Conservation (phyloP, 1,140 invertebrate genomes). For the Acromyrmex echinatior region DNA sequence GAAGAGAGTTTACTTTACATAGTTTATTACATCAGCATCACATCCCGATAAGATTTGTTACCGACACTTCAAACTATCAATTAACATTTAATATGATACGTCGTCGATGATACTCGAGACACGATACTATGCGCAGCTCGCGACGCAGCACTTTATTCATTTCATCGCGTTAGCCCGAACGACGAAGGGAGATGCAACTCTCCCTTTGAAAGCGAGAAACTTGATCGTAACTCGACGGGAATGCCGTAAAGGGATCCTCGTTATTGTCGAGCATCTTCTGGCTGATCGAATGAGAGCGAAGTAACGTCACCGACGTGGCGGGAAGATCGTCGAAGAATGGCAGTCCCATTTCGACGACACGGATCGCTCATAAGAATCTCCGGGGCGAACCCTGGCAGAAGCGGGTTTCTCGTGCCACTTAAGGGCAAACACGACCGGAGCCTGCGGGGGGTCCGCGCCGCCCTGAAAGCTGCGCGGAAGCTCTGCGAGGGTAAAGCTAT, state of each 20-base stretch:
- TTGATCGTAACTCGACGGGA: conserved; percentile 64
- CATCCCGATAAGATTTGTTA: conserved; percentile 51
- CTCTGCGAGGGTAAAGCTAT: conserved; percentile 35
- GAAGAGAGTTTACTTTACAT: neutral
- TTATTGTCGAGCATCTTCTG: conserved; percentile 60
- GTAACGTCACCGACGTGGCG: conserved; percentile 67
- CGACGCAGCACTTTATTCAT: conserved; percentile 61
- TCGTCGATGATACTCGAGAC: conserved; percentile 23
- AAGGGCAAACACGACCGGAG: conserved; percentile 59
- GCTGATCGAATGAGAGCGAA: conserved; percentile 69
- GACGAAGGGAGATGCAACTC: conserved; percentile 19
- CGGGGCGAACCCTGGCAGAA: conserved; percentile 47
- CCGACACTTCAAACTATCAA: conserved; percentile 53
- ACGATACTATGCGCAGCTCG: conserved; percentile 31
- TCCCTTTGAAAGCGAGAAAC: conserved; percentile 65
- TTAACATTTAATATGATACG: conserved; percentile 60
- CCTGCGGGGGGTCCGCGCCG: conserved; percentile 41
- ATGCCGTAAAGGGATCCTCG: conserved; percentile 68
- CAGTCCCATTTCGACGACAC: conserved; percentile 62
- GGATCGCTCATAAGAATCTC: conserved; percentile 55
- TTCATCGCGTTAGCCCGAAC: conserved; percentile 42
- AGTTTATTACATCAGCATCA: conserved; percentile 8
- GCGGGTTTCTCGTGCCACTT: conserved; percentile 62
- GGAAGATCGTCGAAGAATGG: conserved; percentile 63
- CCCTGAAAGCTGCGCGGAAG: conserved; percentile 56